Percentiles rank a stretch among this genome's conserved stretches.
Evolutionary conservation across 2,113 vertebrate species (phyloP).

Genomic region (Muntiacus reevesi): DNA sequence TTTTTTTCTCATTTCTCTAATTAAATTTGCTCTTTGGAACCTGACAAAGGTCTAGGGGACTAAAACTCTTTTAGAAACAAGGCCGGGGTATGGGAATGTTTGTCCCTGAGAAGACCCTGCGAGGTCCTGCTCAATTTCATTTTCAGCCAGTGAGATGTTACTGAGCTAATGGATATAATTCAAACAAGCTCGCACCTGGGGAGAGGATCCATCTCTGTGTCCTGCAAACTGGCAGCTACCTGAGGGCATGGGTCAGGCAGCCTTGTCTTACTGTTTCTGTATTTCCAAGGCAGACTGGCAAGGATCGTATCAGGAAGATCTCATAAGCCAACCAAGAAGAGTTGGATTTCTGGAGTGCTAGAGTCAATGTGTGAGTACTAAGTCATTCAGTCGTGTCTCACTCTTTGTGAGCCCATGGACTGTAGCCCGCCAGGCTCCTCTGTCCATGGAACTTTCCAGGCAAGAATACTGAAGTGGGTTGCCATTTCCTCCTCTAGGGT

Average conservation of each 20-base stretch:
- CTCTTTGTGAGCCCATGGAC: neutral
- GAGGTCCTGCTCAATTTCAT: neutral
- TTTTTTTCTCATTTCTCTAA: neutral
- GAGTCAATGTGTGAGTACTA: neutral
- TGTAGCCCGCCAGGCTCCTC: neutral
- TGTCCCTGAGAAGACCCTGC: neutral
- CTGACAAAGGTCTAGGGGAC: neutral
- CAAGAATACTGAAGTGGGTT: neutral
- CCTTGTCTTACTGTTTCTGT: neutral
- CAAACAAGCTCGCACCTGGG: rapidly evolving
- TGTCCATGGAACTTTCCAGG: neutral
- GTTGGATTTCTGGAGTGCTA: too few species aligned
- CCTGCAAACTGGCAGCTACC: neutral
- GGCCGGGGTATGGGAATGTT: neutral
- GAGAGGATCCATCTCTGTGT: neutral
- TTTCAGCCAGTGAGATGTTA: neutral
- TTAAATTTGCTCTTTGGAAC: neutral
- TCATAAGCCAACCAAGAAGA: neutral
- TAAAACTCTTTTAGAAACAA: neutral
- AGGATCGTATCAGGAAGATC: neutral
- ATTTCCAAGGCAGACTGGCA: neutral
- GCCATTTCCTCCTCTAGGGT: neutral
- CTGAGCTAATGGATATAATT: neutral
- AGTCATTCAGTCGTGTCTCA: neutral
- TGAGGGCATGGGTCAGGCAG: neutral